A percentile compares a stretch with the other conserved stretches of the same genome.
Evolutionary conservation across 1,140 invertebrate genomes (phyloP).

Genomic region (Microvelia longipes): DNA sequence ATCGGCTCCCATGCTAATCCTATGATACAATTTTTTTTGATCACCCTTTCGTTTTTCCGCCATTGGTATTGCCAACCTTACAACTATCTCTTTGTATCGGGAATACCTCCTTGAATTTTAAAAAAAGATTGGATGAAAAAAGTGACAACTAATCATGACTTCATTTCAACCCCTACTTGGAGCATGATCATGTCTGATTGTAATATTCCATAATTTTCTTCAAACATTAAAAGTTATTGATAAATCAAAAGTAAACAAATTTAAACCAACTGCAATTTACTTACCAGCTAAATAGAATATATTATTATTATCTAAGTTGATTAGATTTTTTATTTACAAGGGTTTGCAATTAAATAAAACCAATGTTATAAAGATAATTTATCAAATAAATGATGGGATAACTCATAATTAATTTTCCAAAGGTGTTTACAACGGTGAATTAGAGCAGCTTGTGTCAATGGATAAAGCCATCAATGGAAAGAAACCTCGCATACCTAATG

Average conservation of each 20-base stretch:
- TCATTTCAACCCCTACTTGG: background rate
- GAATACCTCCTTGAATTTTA: no score
- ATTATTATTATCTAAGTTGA: background rate
- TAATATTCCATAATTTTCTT: background rate
- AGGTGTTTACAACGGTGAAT: background rate
- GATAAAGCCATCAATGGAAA: background rate
- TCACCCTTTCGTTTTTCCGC: no score
- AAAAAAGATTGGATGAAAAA: no score
- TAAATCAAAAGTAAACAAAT: background rate
- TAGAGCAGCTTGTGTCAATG: background rate
- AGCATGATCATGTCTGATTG: background rate
- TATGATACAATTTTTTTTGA: no score
- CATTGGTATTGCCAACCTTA: no score
- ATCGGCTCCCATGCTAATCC: no score
- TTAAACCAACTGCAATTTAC: background rate
- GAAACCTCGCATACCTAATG: background rate
- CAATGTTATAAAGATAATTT: background rate
- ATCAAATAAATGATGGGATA: background rate
- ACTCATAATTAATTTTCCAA: background rate
- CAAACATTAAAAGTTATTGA: background rate
- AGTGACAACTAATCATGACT: no score
- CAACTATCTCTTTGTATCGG: no score
- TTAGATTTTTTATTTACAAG: background rate
- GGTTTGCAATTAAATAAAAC: background rate
- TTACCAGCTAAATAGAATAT: background rate